These are phyloP conservation scores for Hypomecis punctinalis DNA, from an alignment of 2,888 invertebrate species.

Conservation along the genomic window DNA sequence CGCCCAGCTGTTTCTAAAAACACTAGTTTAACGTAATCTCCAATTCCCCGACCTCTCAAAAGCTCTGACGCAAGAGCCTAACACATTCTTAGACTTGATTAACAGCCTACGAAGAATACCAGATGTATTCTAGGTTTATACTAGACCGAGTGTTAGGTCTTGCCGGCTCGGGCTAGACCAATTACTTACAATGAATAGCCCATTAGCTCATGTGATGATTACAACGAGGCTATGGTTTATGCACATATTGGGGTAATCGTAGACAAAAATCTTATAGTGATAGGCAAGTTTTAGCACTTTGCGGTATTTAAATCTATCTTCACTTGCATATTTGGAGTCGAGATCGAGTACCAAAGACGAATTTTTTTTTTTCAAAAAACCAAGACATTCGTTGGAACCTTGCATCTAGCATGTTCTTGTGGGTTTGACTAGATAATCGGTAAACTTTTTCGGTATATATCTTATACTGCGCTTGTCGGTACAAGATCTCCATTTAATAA, in stretches of 20 bases:
- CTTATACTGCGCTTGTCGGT: no score
- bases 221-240: slow-evolving; percentile 11
- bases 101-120: slow-evolving; percentile 16
- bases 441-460: no score
- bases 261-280: slow-evolving; percentile 4
- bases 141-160: slow-evolving; percentile 18
- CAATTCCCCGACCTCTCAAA: background rate
- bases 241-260: slow-evolving; percentile 19
- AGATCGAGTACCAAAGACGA: no score
- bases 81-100: slow-evolving; percentile 19
- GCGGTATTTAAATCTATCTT: background rate
- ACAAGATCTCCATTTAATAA: no score
- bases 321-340: no score
- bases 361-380: no score
- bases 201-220: slow-evolving; percentile 18
- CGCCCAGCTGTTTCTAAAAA: background rate
- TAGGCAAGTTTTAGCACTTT: background rate
- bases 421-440: no score
- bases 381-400: no score
- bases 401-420: no score
- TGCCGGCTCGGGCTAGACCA: slow-evolving; percentile 15
- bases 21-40: background rate
- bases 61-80: slow-evolving; percentile 12
- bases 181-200: slow-evolving; percentile 20
- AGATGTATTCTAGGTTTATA: slow-evolving; percentile 26